These are phyloP conservation scores for Abrostola tripartita DNA, from an alignment of 2,888 invertebrate species.

Conservation along the genomic window DNA sequence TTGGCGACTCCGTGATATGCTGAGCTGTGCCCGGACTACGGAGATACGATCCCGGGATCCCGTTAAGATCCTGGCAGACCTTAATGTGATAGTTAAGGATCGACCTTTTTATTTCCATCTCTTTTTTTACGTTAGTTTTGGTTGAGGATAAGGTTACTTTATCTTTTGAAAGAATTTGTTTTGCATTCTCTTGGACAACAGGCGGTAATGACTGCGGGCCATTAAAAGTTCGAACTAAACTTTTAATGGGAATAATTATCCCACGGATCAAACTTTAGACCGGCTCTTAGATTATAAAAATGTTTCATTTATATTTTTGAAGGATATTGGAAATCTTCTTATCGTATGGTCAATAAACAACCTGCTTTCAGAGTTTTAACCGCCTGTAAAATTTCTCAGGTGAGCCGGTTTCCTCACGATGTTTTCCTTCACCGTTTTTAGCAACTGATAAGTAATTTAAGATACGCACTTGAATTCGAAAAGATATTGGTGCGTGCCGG, in stretches of 20 bases:
- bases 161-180: not conserved
- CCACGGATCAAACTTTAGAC: not conserved
- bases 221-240: not conserved
- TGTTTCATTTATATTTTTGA: not conserved
- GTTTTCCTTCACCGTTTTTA: too few species aligned
- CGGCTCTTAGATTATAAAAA: constrained; percentile 1
- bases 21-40: constrained; percentile 54
- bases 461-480: too few species aligned
- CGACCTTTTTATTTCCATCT: constrained; percentile 41
- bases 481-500: too few species aligned
- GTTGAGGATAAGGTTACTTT: not conserved
- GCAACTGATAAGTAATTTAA: too few species aligned
- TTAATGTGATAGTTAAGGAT: constrained; percentile 55
- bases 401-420: too few species aligned
- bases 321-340: too few species aligned
- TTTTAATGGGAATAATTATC: constrained; percentile 6
- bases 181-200: not conserved
- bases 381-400: too few species aligned
- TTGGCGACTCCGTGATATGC: constrained; percentile 56
- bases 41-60: constrained; percentile 47
- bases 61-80: constrained; percentile 54
- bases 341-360: too few species aligned
- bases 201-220: not conserved
- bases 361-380: too few species aligned
- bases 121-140: constrained; percentile 13